A percentile compares a stretch with the other conserved stretches of the same genome.
These are phyloP conservation scores for Pristionchus fissidentatus DNA, from an alignment of 2,888 invertebrate genomes.

Conservation along the genomic window DNA sequence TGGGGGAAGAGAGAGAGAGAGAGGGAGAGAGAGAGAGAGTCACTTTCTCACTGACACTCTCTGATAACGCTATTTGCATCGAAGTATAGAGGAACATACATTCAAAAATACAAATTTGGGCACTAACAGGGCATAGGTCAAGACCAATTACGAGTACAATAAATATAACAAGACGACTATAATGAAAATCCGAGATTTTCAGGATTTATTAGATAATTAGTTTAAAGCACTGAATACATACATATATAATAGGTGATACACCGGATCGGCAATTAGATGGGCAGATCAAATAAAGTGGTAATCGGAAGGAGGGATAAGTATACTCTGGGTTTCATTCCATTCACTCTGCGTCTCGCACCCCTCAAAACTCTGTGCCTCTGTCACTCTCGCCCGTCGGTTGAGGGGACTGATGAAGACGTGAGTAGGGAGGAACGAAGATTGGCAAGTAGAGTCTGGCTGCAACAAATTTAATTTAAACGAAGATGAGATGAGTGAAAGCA, in stretches of 20 bases:
- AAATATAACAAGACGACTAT: background rate
- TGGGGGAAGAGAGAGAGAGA: background rate
- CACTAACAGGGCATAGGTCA: too few relatives aligned
- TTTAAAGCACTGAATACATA: background rate
- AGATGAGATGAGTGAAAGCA: too few relatives aligned
- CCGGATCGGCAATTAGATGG: too few relatives aligned
- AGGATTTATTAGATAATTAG: background rate
- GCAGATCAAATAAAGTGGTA: background rate
- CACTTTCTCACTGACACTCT: background rate
- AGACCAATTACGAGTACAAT: background rate
- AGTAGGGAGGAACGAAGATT: background rate
- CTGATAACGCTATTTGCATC: background rate
- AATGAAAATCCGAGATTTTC: background rate
- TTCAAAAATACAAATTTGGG: too few relatives aligned
- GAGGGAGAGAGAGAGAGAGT: conserved; percentile 14
- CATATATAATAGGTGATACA: background rate
- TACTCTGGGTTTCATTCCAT: background rate
- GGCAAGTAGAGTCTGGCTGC: background rate
- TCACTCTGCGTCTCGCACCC: conserved; percentile 24
- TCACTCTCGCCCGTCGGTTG: conserved; percentile 5
- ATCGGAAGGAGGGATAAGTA: background rate
- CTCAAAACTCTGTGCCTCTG: conserved; percentile 2
- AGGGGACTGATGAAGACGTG: background rate
- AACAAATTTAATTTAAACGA: background rate
- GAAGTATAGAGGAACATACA: background rate